Evolutionary conservation across 2,113 vertebrate genomes (phyloP).

Genomic region (Trachemys scripta): DNA sequence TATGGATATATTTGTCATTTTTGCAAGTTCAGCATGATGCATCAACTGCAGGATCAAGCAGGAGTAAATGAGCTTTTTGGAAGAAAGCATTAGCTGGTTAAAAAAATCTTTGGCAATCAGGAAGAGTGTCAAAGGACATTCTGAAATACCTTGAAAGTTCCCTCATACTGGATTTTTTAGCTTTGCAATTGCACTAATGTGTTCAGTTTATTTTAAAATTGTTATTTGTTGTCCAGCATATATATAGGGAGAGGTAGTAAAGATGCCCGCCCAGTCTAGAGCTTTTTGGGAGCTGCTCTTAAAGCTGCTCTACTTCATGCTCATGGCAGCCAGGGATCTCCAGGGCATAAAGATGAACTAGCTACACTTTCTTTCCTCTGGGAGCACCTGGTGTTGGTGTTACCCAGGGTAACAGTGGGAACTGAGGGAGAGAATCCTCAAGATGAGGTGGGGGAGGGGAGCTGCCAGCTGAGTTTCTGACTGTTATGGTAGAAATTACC

Average conservation of each 20-base stretch:
- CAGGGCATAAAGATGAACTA: neutral
- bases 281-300: neutral
- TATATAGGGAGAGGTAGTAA: neutral
- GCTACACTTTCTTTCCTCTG: neutral
- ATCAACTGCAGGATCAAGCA: neutral
- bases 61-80: neutral
- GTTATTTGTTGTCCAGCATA: neutral
- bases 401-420: neutral
- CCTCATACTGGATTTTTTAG: neutral
- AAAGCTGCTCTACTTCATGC: neutral
- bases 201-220: neutral
- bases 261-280: neutral
- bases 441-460: neutral
- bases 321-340: neutral
- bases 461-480: neutral
- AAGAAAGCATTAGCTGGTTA: neutral
- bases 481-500: neutral
- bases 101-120: neutral
- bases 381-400: neutral
- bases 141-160: neutral
- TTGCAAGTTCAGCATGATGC: neutral
- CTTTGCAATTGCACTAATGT: rapidly evolving
- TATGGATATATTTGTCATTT: neutral
- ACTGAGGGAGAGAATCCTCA: neutral
- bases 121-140: neutral